phyloP scores from a whole-genome alignment of 2,888 invertebrate genomes.

The Drosophila anomelani region DNA sequence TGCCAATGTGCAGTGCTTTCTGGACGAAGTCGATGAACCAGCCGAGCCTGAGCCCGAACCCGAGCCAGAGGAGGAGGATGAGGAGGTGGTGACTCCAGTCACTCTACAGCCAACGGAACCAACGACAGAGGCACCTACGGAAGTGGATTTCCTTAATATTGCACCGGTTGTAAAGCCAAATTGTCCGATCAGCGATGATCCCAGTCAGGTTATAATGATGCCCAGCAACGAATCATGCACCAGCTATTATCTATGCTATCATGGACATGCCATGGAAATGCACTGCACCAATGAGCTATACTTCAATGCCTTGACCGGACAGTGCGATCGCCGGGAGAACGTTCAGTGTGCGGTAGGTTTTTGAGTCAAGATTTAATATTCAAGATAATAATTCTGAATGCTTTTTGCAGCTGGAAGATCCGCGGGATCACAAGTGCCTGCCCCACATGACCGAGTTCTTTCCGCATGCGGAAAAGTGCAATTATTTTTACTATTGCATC shows the following conservation, averaged over 20 bases:
- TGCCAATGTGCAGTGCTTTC: slow-evolving; percentile 71
- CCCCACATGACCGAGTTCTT: slow-evolving; percentile 80
- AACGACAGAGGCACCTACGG: slow-evolving; percentile 46
- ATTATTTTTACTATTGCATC: slow-evolving; percentile 83
- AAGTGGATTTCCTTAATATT: slow-evolving; percentile 59
- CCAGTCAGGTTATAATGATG: slow-evolving; percentile 78
- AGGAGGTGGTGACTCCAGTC: slow-evolving; percentile 15
- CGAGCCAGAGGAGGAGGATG: slow-evolving; percentile 11
- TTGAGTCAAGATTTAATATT: background rate
- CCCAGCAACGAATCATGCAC: slow-evolving; percentile 76
- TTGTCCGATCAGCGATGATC: slow-evolving; percentile 76
- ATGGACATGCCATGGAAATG: slow-evolving; percentile 80
- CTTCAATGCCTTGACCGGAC: slow-evolving; percentile 75
- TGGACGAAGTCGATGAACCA: slow-evolving; percentile 66
- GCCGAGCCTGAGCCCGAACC: slow-evolving; percentile 37
- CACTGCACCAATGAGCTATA: slow-evolving; percentile 81
- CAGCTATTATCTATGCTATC: slow-evolving; percentile 82
- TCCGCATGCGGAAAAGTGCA: slow-evolving; percentile 82
- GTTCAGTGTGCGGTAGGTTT: slow-evolving; percentile 72
- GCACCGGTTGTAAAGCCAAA: slow-evolving; percentile 67
- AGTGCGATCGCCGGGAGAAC: slow-evolving; percentile 82
- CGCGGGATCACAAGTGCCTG: slow-evolving; percentile 70
- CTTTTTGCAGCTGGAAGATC: slow-evolving; percentile 59
- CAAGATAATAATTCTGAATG: background rate
- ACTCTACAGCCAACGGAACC: slow-evolving; percentile 32